phyloP scores from a whole-genome alignment of 2,113 vertebrate species.

The Heloderma charlesbogerti region DNA sequence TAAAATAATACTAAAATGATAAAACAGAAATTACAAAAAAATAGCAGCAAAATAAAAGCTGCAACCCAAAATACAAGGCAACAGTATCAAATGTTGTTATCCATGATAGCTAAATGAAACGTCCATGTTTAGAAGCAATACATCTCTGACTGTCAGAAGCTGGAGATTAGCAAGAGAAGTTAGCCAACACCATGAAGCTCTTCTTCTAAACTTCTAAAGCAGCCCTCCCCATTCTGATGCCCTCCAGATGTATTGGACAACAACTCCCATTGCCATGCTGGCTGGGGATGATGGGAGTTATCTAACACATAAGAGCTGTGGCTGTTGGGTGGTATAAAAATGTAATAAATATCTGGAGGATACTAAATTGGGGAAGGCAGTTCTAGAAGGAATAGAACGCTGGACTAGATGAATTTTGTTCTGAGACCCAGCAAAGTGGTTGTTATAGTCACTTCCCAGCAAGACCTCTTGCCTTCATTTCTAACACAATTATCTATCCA shows the following conservation, averaged over 20 bases:
- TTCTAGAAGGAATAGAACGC: neutral
- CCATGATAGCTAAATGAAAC: neutral
- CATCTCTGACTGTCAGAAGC: neutral
- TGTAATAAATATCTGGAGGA: neutral
- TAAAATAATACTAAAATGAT: neutral
- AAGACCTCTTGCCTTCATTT: slow-evolving; percentile 25
- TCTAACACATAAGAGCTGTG: neutral
- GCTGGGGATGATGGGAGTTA: neutral
- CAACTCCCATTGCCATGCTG: neutral
- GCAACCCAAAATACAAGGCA: neutral
- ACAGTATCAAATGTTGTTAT: neutral
- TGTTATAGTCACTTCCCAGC: slow-evolving; percentile 35
- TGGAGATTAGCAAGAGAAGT: neutral
- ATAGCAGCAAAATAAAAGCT: neutral
- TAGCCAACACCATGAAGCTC: neutral
- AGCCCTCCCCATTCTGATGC: neutral
- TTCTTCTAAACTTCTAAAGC: neutral
- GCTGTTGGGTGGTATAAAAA: too few relatives aligned
- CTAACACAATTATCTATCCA: slow-evolving; percentile 42
- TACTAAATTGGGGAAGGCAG: too few relatives aligned
- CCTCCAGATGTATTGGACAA: neutral
- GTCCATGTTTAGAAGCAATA: too few relatives aligned
- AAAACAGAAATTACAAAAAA: neutral
- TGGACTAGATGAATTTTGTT: neutral
- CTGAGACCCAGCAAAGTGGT: slow-evolving; percentile 24